Conservation (phyloP, 2,113 vertebrate species). For the Rhinopomastus cyanomelas region DNA sequence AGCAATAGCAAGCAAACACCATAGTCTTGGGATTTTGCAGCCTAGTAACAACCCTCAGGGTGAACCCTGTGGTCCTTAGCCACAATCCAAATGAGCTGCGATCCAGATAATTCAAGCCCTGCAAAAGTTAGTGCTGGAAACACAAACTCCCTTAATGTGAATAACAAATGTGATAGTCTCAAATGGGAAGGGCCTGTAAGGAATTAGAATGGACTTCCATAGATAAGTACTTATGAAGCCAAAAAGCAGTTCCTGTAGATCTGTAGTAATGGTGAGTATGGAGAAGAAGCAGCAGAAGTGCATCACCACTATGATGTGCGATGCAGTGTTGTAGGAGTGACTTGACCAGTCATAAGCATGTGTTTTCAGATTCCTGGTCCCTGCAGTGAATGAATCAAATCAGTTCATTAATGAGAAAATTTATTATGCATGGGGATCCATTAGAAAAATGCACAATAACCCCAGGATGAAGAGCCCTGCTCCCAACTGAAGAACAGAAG, state of each 20-base stretch:
- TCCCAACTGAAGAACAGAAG: neutral
- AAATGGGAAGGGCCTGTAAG: neutral
- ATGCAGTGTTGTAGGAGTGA: neutral
- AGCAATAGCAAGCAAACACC: neutral
- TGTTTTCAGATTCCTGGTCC: conserved; percentile 6
- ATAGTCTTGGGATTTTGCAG: neutral
- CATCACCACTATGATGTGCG: neutral
- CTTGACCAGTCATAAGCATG: neutral
- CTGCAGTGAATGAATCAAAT: conserved; percentile 16
- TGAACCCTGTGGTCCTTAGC: neutral
- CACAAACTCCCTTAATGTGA: neutral
- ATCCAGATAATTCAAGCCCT: neutral
- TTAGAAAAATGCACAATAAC: conserved; percentile 25
- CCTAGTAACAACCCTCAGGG: neutral
- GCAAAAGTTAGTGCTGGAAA: neutral
- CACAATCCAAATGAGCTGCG: neutral
- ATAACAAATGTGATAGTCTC: neutral
- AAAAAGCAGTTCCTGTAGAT: neutral
- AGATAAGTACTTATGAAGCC: neutral
- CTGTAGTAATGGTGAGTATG: neutral
- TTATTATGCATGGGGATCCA: conserved; percentile 35
- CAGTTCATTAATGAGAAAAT: conserved; percentile 45
- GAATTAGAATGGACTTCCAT: neutral
- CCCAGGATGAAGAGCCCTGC: neutral
- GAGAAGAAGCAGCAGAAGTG: neutral